Conservation (phyloP, 2,888 invertebrate genomes). For the Folsomia manolachei region DNA sequence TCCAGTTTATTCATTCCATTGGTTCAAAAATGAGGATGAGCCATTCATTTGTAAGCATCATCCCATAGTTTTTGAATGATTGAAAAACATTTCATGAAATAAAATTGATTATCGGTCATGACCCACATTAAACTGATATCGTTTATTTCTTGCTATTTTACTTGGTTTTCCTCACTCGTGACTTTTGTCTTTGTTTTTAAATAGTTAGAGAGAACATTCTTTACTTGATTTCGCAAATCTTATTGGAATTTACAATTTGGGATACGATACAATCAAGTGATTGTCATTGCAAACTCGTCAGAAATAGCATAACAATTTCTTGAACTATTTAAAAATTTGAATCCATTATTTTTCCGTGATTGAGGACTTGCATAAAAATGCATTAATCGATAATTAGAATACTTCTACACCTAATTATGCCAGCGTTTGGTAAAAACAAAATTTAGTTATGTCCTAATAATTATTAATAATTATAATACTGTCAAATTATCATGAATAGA, state of each 20-base stretch:
- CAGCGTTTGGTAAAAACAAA: no score
- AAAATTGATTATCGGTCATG: neutral
- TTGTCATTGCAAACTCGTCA: no score
- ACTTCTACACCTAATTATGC: no score
- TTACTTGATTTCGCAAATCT: neutral
- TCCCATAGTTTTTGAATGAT: neutral
- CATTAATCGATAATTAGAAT: no score
- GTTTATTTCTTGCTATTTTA: neutral
- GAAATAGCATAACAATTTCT: no score
- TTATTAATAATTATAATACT: no score
- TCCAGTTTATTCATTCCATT: neutral
- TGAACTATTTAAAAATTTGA: no score
- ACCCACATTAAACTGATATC: neutral
- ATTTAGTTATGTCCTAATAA: no score
- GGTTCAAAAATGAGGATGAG: neutral
- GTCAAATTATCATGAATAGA: no score
- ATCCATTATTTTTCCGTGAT: no score
- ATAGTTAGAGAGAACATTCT: neutral
- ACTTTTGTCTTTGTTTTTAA: neutral
- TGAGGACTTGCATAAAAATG: no score
- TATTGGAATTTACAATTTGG: neutral
- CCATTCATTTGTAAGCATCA: neutral
- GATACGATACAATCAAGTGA: neutral
- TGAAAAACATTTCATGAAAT: neutral
- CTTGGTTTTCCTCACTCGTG: neutral